Evolutionary conservation across 2,888 invertebrate genomes (phyloP).

Genomic region (Hydroisotoma schaefferi): DNA sequence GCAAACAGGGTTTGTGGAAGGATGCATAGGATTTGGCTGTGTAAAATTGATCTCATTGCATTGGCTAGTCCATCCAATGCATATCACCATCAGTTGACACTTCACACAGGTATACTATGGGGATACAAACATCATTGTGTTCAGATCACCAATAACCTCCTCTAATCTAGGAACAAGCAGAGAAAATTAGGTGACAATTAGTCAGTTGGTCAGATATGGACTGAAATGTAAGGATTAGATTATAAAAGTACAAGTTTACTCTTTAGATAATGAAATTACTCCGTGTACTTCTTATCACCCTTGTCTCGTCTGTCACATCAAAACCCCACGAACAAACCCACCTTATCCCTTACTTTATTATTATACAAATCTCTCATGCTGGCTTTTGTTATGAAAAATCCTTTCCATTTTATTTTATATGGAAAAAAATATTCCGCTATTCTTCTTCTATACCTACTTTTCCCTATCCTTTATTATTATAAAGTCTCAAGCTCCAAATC

Average conservation of each 20-base stretch:
- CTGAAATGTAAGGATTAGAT: conserved; percentile 27
- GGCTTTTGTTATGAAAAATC: neutral
- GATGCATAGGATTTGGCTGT: no score
- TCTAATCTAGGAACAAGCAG: conserved; percentile 5
- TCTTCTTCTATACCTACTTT: neutral
- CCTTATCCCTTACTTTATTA: neutral
- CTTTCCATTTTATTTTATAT: neutral
- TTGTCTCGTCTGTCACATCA: conserved; percentile 18
- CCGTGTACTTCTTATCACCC: conserved; percentile 16
- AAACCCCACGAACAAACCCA: neutral
- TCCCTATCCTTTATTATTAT: neutral
- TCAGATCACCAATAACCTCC: no score
- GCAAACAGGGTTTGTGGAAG: no score
- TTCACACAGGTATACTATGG: no score
- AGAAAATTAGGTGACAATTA: conserved; percentile 30
- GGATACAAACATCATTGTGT: no score
- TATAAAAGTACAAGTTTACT: conserved; percentile 26
- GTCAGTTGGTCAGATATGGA: conserved; percentile 13
- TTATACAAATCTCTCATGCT: neutral
- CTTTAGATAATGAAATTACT: conserved; percentile 23
- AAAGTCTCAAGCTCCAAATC: no score
- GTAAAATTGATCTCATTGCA: no score
- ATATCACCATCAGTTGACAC: no score
- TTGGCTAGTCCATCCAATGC: no score
- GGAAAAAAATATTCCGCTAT: neutral